Conservation (phyloP, 2,113 vertebrate genomes). For the Anolis carolinensis region DNA sequence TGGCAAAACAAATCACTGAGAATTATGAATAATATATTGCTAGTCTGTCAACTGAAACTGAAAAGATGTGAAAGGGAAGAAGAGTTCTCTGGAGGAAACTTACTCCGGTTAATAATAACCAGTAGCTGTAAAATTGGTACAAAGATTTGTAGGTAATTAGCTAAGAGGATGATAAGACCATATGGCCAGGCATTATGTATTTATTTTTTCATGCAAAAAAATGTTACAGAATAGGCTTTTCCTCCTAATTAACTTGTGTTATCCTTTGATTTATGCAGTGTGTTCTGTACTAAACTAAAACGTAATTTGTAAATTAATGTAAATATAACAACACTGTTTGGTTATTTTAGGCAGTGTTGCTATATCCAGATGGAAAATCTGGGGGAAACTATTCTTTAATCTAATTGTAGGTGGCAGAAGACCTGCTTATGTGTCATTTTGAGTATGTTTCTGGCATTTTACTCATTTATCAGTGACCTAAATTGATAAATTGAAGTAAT, state of each 20-base stretch:
- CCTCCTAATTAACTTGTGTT: slow-evolving; percentile 46
- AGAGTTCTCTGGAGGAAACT: slow-evolving; percentile 55
- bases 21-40: background rate
- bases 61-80: slow-evolving; percentile 43
- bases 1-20: slow-evolving; percentile 35
- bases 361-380: slow-evolving; percentile 35
- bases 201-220: slow-evolving; percentile 40
- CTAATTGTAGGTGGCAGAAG: slow-evolving; percentile 38
- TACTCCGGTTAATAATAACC: slow-evolving; percentile 55
- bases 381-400: slow-evolving; percentile 38
- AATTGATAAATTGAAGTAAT: background rate
- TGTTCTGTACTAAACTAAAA: slow-evolving; percentile 40
- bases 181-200: slow-evolving; percentile 47
- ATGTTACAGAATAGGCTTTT: slow-evolving; percentile 34
- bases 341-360: slow-evolving; percentile 42
- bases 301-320: slow-evolving; percentile 49
- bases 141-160: slow-evolving; percentile 68
- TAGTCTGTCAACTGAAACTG: slow-evolving; percentile 43
- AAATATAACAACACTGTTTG: slow-evolving; percentile 35
- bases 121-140: slow-evolving; percentile 58
- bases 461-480: slow-evolving; percentile 24
- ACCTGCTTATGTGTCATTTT: slow-evolving; percentile 28
- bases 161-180: slow-evolving; percentile 52
- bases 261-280: slow-evolving; percentile 55
- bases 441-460: slow-evolving; percentile 33